A percentile compares a stretch with the other conserved stretches of the same genome.
phyloP scores from a whole-genome alignment of 2,888 invertebrate genomes.

The Drepanosiphum platanoidis region DNA sequence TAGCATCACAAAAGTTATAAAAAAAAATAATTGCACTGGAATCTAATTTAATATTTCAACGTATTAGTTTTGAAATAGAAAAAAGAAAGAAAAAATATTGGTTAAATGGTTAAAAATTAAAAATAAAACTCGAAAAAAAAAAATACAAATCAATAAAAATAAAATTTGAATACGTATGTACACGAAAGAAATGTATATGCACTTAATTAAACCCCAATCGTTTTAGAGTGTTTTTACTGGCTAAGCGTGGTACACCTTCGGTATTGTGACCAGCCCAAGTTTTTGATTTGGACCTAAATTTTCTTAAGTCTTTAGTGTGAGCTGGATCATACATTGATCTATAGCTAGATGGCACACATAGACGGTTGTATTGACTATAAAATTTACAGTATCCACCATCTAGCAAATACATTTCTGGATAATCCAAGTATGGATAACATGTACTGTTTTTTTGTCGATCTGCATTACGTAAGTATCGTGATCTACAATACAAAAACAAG shows the following conservation, averaged over 20 bases:
- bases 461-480: constrained; percentile 81
- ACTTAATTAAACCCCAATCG: constrained; percentile 55
- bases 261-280: constrained; percentile 72
- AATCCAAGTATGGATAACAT: constrained; percentile 84
- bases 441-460: constrained; percentile 85
- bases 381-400: constrained; percentile 91
- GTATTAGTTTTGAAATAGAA: constrained; percentile 46
- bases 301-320: constrained; percentile 77
- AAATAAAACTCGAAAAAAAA: constrained; percentile 47
- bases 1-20: constrained; percentile 55
- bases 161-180: constrained; percentile 23
- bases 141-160: constrained; percentile 30
- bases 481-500: constrained; percentile 70
- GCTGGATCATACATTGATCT: constrained; percentile 87
- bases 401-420: constrained; percentile 93
- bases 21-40: constrained; percentile 59
- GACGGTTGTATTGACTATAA: constrained; percentile 74
- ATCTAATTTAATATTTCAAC: constrained; percentile 50
- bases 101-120: constrained; percentile 56
- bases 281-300: constrained; percentile 81
- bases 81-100: constrained; percentile 24
- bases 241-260: constrained; percentile 66
- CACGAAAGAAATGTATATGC: neutral
- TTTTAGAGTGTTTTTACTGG: constrained; percentile 42
- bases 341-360: constrained; percentile 81